A percentile compares a stretch with the other conserved stretches of the same genome.
phyloP scores from a whole-genome alignment of 1,140 invertebrate genomes.

The Temnothorax longispinosus region DNA sequence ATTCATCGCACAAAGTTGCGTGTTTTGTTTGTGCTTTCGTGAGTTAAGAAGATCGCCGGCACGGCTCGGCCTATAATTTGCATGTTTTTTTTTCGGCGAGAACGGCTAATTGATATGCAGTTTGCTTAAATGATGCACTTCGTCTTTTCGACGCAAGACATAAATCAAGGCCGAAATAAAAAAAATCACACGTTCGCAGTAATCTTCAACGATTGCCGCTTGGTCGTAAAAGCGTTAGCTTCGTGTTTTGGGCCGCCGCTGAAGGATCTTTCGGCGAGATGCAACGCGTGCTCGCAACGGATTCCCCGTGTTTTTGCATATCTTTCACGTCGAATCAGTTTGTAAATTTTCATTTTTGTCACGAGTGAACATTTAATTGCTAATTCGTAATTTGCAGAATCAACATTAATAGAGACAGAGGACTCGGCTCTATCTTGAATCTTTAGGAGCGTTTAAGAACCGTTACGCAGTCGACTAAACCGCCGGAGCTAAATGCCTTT shows the following conservation, averaged over 20 bases:
- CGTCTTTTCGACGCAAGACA: background rate
- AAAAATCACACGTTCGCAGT: conserved; percentile 40
- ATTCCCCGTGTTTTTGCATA: background rate
- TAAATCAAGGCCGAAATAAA: conserved; percentile 46
- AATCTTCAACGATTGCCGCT: conserved; percentile 44
- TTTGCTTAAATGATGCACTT: conserved; percentile 1
- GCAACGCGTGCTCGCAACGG: background rate
- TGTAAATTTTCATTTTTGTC: conserved; percentile 19
- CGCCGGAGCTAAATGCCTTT: background rate
- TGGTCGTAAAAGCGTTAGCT: conserved; percentile 58
- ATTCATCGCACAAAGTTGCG: background rate
- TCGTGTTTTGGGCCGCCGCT: background rate
- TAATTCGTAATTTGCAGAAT: background rate
- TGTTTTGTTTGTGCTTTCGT: background rate
- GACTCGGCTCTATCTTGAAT: background rate
- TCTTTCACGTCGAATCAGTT: background rate
- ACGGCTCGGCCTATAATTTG: background rate
- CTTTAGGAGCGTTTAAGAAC: background rate
- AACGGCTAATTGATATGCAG: conserved; percentile 32
- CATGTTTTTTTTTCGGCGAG: background rate
- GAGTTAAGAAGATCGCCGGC: background rate
- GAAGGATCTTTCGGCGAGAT: conserved; percentile 22
- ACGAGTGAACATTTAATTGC: background rate
- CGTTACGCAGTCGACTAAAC: background rate
- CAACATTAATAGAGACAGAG: background rate